A percentile compares a stretch with the other conserved stretches of the same genome.
These are phyloP conservation scores for Tryphoninae sp. DNA, from an alignment of 2,888 invertebrate species.

Conservation along the genomic window DNA sequence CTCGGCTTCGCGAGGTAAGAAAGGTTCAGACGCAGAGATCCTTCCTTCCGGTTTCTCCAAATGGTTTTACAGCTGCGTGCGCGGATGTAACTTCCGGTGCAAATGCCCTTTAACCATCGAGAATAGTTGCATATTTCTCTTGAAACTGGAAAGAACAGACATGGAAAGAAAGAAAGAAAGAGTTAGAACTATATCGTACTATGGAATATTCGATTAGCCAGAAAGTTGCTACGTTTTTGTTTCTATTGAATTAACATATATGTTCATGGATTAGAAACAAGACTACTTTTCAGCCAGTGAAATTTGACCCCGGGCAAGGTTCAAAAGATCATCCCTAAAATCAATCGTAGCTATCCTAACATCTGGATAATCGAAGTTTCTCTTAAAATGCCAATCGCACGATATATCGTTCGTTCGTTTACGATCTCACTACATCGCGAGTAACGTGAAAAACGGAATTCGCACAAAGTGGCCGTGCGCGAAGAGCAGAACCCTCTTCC, in stretches of 20 bases:
- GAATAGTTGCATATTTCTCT: conserved; percentile 26
- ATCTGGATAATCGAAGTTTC: conserved; percentile 11
- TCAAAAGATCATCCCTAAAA: not conserved
- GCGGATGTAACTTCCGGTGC: conserved; percentile 28
- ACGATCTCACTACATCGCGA: not conserved
- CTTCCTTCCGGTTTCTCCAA: conserved; percentile 52
- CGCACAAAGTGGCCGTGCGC: conserved; percentile 56
- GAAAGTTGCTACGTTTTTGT: too few species aligned
- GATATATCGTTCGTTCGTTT: conserved; percentile 17
- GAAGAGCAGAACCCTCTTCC: conserved; percentile 34
- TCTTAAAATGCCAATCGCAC: conserved; percentile 12
- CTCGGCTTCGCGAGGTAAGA: not conserved
- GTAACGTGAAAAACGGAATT: conserved; percentile 57
- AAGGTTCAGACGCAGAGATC: conserved; percentile 24
- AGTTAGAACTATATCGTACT: too few species aligned
- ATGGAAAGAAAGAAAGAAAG: not conserved
- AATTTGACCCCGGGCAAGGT: not conserved
- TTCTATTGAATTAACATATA: too few species aligned
- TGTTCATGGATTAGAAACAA: too few species aligned
- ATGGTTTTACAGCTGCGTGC: conserved; percentile 10
- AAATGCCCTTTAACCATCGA: conserved; percentile 31
- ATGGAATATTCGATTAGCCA: too few species aligned
- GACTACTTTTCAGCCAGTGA: too few species aligned
- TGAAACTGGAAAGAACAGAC: conserved; percentile 37
- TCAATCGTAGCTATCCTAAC: conserved; percentile 16